Evolutionary conservation across 2,113 vertebrate species (phyloP).

Genomic region (Marmota flaviventris): DNA sequence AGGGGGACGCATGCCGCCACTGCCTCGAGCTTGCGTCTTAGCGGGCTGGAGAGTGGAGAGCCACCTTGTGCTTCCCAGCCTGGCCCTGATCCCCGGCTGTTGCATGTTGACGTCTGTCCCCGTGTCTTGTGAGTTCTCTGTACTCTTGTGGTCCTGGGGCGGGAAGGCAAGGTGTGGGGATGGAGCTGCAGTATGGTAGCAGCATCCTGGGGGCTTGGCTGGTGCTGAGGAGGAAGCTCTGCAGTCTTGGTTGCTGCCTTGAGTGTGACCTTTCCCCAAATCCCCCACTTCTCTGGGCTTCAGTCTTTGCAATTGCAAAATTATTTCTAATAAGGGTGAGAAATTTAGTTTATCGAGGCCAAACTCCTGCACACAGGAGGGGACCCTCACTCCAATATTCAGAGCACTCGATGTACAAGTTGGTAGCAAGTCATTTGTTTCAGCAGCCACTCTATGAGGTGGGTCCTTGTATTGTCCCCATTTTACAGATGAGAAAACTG

Average conservation of each 20-base stretch:
- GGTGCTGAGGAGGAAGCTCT: background rate
- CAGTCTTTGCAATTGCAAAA: background rate
- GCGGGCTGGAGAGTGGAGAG: background rate
- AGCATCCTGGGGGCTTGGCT: too few relatives aligned
- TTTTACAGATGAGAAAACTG: background rate
- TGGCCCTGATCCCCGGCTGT: background rate
- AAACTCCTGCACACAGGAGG: background rate
- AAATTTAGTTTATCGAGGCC: background rate
- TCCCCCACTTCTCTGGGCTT: background rate
- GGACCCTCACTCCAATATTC: background rate
- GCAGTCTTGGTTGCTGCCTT: background rate
- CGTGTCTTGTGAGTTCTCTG: constrained; percentile 67
- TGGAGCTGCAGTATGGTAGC: background rate
- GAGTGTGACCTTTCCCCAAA: background rate
- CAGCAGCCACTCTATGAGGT: too few relatives aligned
- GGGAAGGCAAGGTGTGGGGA: background rate
- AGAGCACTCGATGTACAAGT: background rate
- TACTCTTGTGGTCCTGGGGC: background rate
- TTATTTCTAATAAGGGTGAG: background rate
- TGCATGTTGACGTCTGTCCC: constrained; percentile 70
- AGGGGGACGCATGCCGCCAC: constrained; percentile 85
- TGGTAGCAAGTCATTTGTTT: background rate
- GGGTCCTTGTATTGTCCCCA: background rate
- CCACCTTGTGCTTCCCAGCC: background rate
- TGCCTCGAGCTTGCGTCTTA: background rate